phyloP scores from a whole-genome alignment of 2,113 vertebrate genomes.

The Macquaria ambigua region DNA sequence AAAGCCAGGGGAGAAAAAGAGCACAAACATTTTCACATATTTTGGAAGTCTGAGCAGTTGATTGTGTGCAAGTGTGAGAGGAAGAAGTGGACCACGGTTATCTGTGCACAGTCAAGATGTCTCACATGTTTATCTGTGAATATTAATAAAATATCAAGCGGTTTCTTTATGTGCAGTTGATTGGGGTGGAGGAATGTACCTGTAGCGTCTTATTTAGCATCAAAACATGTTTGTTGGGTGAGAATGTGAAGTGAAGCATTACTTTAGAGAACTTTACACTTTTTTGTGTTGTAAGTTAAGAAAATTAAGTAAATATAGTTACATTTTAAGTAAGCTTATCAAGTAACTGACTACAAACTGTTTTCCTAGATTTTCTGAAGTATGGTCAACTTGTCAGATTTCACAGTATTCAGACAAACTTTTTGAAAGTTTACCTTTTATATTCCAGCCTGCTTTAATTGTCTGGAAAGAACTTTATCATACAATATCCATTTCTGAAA shows the following conservation, averaged over 20 bases:
- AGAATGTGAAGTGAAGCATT: not conserved
- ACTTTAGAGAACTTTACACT: no score
- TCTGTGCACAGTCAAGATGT: not conserved
- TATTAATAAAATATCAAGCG: not conserved
- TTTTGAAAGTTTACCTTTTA: no score
- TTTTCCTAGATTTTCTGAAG: not conserved
- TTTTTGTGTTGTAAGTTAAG: not conserved
- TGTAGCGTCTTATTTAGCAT: constrained; percentile 25
- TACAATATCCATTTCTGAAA: no score
- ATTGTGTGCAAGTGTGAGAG: constrained; percentile 64
- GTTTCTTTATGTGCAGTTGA: not conserved
- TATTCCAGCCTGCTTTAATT: no score
- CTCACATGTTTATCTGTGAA: constrained; percentile 12
- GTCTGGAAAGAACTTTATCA: no score
- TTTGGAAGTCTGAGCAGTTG: constrained; percentile 69
- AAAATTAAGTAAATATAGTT: not conserved
- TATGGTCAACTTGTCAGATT: not conserved
- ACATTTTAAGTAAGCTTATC: not conserved
- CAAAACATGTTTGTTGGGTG: not conserved
- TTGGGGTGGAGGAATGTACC: constrained; percentile 55
- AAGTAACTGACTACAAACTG: not conserved
- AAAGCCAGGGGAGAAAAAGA: constrained; percentile 44
- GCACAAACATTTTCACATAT: constrained; percentile 82
- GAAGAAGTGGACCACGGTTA: constrained; percentile 38
- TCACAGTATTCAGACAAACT: no score